Conservation (phyloP, 2,113 vertebrate species). For the Colinus virginianus region DNA sequence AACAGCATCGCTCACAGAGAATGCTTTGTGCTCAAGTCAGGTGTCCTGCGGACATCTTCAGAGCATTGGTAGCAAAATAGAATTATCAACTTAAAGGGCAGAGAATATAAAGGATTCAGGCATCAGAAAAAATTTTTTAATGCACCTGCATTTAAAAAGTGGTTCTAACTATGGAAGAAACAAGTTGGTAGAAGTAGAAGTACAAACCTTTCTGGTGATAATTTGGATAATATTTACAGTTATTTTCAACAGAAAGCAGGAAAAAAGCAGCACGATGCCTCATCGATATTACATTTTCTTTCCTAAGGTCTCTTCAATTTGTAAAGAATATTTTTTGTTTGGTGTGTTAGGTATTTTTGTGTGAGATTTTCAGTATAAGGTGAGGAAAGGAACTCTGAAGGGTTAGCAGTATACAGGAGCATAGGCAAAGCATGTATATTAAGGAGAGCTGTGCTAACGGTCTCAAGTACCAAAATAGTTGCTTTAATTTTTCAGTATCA, state of each 20-base stretch:
- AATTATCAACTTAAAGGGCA: neutral
- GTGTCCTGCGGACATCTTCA: neutral
- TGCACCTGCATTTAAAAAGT: neutral
- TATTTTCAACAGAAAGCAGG: neutral
- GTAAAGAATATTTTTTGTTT: neutral
- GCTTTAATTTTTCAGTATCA: neutral
- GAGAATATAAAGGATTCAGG: neutral
- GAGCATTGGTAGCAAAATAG: neutral
- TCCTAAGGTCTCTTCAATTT: neutral
- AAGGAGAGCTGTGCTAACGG: neutral
- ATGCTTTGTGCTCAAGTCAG: neutral
- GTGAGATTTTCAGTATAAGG: neutral
- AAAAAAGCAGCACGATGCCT: neutral
- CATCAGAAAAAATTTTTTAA: neutral
- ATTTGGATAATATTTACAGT: neutral
- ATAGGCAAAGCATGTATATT: neutral
- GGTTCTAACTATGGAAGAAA: neutral
- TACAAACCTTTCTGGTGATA: neutral
- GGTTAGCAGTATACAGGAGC: neutral
- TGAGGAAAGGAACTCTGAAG: accelerated
- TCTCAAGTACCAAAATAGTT: neutral
- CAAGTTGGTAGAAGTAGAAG: neutral
- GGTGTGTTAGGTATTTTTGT: accelerated
- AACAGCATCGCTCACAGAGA: neutral
- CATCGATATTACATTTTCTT: neutral